Base-by-base conservation (phyloP, 1,140 invertebrate genomes). In the Daktulosphaira vitifoliae region DNA sequence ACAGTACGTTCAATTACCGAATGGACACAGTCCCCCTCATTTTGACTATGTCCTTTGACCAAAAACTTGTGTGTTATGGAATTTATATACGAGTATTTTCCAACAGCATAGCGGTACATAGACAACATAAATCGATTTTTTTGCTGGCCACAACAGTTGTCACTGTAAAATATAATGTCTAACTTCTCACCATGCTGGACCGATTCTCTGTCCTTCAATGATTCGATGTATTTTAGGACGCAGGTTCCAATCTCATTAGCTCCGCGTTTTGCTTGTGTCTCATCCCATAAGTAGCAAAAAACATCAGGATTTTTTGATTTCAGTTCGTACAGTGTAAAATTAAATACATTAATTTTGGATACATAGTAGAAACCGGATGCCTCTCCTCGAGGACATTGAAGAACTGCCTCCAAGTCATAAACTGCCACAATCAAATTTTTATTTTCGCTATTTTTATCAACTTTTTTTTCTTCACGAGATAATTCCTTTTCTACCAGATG, bases 261-360 rank as follows among this genome's bases (percentile, higher is more conserved):
- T 15, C 71, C 72, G 16, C 68, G 64, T 6, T 69, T 49, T n/a
- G 46, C 71, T 26, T 67, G 38, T 15, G 65, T 54, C 68, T 74
- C 73, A 64, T 74, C 62, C 71, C 72, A 72, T 20, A 72, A 16
- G 67, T 68, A 73, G 37, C 71, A 74, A 11, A 65, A n/a, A 22
- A 54, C 65, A 15, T 68, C 65, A 18, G 62, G 66, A 37, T 65
- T 62, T 66, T 68, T 46, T 53, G 51, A 33, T 53, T 38, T 53
- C 4, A 72, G 16, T 15, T 72, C 46, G 53, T 56, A 71, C 26
- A 73, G 42, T 15, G 71, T 72, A 38, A 71, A 71, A 56, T 72
- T 73, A 38, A 67, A 68, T 22, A 67, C 54, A 67, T 70, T 71
- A 18, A 73, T 65, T 65, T 71, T 71, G 22, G 67, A 68, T 53